Conservation (phyloP, 2,888 invertebrate genomes). For the Spisula subtruncata region DNA sequence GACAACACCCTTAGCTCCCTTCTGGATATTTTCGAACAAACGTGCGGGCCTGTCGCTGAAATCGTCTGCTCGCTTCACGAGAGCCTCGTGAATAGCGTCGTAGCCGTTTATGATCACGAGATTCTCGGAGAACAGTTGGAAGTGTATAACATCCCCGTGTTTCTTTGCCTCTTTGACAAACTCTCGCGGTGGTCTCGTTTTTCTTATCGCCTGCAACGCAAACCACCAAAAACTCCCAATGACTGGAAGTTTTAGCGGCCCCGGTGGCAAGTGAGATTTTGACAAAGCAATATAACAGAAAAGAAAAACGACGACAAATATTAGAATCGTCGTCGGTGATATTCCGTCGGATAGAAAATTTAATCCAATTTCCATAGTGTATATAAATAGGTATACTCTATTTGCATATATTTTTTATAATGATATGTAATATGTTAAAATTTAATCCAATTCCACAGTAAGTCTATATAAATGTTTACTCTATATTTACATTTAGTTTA, state of each 20-base stretch:
- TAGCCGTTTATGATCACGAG: constrained; percentile 50
- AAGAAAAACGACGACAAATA: constrained; percentile 34
- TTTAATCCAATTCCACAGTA: no score
- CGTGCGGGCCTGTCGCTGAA: constrained; percentile 45
- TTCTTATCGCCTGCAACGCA: neutral
- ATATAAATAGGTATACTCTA: no score
- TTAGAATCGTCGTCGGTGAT: neutral
- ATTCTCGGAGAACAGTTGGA: constrained; percentile 1
- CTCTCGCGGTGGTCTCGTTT: constrained; percentile 31
- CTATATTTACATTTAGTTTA: no score
- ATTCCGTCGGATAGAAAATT: neutral
- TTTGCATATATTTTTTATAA: no score
- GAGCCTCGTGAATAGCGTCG: constrained; percentile 53
- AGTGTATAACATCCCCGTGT: constrained; percentile 33
- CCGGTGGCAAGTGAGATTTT: constrained; percentile 34
- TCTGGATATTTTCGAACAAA: constrained; percentile 2
- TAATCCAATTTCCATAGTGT: neutral
- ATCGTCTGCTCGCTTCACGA: constrained; percentile 47
- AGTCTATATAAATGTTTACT: no score
- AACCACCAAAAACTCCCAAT: constrained; percentile 53
- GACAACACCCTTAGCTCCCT: constrained; percentile 54
- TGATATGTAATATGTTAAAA: no score
- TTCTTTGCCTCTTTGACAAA: constrained; percentile 32
- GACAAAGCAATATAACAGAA: constrained; percentile 19
- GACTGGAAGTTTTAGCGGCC: constrained; percentile 42